Percentiles rank a stretch among this genome's conserved stretches.
Conservation (phyloP, 2,888 invertebrate species). For the Melieria omissa region DNA sequence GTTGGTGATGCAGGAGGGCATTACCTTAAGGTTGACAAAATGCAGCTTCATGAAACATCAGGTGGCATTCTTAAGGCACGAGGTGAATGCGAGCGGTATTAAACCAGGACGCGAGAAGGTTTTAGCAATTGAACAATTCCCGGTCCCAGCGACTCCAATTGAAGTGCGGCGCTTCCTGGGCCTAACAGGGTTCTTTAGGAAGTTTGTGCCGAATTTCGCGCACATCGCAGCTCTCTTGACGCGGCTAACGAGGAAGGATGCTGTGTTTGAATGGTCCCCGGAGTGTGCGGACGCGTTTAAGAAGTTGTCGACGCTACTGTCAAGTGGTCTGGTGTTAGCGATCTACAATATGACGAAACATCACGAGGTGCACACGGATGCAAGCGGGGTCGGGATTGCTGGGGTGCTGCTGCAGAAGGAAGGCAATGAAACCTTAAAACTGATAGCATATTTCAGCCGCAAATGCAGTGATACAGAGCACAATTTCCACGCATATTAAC, state of each 20-base stretch:
- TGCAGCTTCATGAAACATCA: constrained; percentile 45
- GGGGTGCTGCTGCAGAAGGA: constrained; percentile 48
- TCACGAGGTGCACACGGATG: constrained; percentile 56
- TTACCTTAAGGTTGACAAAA: constrained; percentile 45
- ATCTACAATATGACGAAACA: constrained; percentile 38
- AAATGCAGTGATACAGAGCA: too few species aligned
- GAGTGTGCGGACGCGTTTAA: constrained; percentile 34
- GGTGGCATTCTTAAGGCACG: constrained; percentile 51
- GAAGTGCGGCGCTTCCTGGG: constrained; percentile 53
- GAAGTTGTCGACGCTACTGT: constrained; percentile 47
- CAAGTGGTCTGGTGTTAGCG: constrained; percentile 49
- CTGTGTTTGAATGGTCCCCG: constrained; percentile 36
- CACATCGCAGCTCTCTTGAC: constrained; percentile 48
- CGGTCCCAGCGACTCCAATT: constrained; percentile 46
- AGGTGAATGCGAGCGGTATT: constrained; percentile 49
- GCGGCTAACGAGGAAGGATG: constrained; percentile 34
- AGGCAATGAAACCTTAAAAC: constrained; percentile 41
- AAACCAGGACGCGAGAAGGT: constrained; percentile 50
- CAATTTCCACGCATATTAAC: too few species aligned
- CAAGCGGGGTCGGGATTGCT: constrained; percentile 52
- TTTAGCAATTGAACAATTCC: constrained; percentile 45
- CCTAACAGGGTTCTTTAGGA: constrained; percentile 53
- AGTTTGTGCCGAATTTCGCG: constrained; percentile 49
- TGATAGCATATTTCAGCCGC: constrained; percentile 47
- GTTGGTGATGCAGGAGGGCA: constrained; percentile 25